phyloP scores from a whole-genome alignment of 2,113 vertebrate species.

The Gallinago media region DNA sequence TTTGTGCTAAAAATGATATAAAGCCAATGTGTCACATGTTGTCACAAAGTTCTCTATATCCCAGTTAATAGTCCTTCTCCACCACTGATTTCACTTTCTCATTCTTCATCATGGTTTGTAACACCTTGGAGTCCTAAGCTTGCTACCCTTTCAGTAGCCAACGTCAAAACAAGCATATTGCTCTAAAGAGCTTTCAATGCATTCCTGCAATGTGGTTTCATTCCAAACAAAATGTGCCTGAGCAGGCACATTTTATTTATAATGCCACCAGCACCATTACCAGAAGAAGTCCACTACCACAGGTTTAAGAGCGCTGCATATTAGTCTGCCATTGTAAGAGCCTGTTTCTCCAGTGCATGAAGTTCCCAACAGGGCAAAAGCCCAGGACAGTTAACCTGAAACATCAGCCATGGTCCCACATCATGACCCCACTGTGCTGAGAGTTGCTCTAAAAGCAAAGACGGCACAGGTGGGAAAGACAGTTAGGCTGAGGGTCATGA shows the following conservation, averaged over 20 bases:
- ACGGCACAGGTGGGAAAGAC: not conserved
- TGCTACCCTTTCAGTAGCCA: not conserved
- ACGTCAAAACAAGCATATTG: not conserved
- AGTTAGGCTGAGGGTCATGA: not conserved
- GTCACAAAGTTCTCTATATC: not conserved
- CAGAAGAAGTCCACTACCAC: not conserved
- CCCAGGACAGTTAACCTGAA: not conserved
- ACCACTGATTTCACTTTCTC: not conserved
- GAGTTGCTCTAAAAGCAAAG: not conserved
- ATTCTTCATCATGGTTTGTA: not conserved
- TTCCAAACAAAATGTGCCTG: not conserved
- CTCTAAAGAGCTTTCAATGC: not conserved
- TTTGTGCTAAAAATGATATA: not conserved
- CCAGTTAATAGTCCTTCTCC: not conserved
- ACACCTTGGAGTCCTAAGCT: not conserved
- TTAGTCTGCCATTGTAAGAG: not conserved
- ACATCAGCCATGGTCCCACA: not conserved
- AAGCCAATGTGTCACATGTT: not conserved
- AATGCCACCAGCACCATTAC: not conserved
- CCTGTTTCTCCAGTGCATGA: not conserved
- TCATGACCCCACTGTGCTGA: not conserved
- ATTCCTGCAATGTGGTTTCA: not conserved
- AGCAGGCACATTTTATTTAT: not conserved
- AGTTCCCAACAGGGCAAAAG: not conserved
- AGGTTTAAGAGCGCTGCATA: not conserved